Conservation (phyloP, 2,888 invertebrate genomes). For the Zygothrica quintamaculata region DNA sequence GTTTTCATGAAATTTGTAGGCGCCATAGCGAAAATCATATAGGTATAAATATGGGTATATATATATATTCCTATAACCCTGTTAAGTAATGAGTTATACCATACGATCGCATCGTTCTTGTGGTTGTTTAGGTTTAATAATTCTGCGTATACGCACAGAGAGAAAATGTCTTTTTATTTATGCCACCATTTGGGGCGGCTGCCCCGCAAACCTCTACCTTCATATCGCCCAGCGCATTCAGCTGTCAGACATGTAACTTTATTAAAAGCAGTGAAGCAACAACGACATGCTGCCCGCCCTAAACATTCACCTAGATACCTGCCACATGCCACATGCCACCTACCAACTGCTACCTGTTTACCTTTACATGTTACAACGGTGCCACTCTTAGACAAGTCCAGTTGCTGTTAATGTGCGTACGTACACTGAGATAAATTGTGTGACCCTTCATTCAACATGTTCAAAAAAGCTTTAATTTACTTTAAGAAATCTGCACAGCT, state of each 20-base stretch:
- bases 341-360: no score
- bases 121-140: conserved; percentile 29
- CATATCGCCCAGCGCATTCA: conserved; percentile 41
- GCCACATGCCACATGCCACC: background rate
- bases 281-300: conserved; percentile 32
- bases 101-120: background rate
- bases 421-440: conserved; percentile 18
- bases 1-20: no score
- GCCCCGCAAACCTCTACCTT: no score
- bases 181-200: conserved; percentile 20
- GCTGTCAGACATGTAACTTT: conserved; percentile 60
- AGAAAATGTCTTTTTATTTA: conserved; percentile 31
- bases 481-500: no score
- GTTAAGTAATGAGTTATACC: background rate
- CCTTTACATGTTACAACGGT: background rate
- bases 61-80: background rate
- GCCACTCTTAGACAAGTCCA: conserved; percentile 19
- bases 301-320: no score
- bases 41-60: no score
- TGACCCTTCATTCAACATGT: no score
- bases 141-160: conserved; percentile 10
- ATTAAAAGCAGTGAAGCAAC: conserved; percentile 50
- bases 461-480: no score
- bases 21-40: no score
- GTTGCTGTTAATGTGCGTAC: conserved; percentile 1